phyloP scores from a whole-genome alignment of 2,888 invertebrate genomes.

The Trissolcus japonicus region DNA sequence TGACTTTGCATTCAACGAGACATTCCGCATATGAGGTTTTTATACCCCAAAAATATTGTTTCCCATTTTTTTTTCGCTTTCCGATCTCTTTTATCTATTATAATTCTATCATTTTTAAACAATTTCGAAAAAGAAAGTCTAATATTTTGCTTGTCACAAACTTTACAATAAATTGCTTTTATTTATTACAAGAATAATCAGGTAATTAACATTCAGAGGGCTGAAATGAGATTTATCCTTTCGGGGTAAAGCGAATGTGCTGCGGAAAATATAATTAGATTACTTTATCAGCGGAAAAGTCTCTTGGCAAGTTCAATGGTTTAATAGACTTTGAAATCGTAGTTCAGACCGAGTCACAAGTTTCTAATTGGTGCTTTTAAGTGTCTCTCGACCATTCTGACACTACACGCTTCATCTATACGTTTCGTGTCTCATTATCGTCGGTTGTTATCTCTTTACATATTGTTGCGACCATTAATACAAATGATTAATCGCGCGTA shows the following conservation, averaged over 20 bases:
- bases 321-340: conserved; percentile 54
- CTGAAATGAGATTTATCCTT: conserved; percentile 40
- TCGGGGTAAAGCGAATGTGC: conserved; percentile 29
- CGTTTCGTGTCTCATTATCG: conserved; percentile 23
- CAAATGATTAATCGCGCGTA: too few relatives aligned
- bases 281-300: conserved; percentile 41
- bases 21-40: too few relatives aligned
- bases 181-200: conserved; percentile 1
- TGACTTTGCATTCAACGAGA: not conserved
- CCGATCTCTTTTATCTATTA: not conserved
- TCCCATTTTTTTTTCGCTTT: too few relatives aligned
- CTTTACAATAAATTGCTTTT: too few relatives aligned
- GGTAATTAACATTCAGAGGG: conserved; percentile 22
- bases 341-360: conserved; percentile 59
- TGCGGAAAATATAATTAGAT: conserved; percentile 57
- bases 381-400: conserved; percentile 53
- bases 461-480: conserved; percentile 5
- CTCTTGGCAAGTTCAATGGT: conserved; percentile 53
- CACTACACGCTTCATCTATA: conserved; percentile 20
- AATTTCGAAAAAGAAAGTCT: too few relatives aligned
- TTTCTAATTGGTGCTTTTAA: conserved; percentile 71
- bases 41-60: not conserved
- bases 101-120: not conserved
- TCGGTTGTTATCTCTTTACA: conserved; percentile 18
- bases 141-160: too few relatives aligned